Base-by-base conservation (phyloP, 2,888 invertebrate genomes). In the Notodonta dromedarius region DNA sequence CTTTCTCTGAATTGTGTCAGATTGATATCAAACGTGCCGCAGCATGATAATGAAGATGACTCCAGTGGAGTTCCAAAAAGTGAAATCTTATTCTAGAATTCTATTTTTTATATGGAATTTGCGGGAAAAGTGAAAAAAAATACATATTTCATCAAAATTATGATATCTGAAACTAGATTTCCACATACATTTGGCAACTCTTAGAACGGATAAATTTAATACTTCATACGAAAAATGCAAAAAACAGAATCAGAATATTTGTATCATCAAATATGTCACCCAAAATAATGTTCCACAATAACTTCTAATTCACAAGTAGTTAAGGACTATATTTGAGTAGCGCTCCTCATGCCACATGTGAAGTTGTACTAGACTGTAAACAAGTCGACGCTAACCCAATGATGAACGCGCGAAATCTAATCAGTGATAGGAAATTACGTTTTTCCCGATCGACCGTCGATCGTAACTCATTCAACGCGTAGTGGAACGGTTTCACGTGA, bases 41-140 rank as follows among this genome's bases (percentile, higher is more conserved):
- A 39, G 63, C 65, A 59, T 42, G 58, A 67, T 75, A 70, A 73
- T 68, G 65, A 60, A 66, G 58, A 51, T 0, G 57, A 32, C 61
- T 62, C 57, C 57, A 53, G 65, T 68, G 66, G 62, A 40, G 62
- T 63, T 53, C 50, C 44, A 46, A n/a, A 58, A 62, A 62, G n/a
- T 50, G 32, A 13, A 53, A 64, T 59, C 42, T 58, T 58, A 66
- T 60, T 58, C 58, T 65, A 60, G 57, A 58, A 52, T 32, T 9
- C 44, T 39, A 56, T 53, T 59, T 24, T 40, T 14, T 56, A n/a
- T 1, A 59, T 60, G n/a, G 2, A 59, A 58, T 61, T 60, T 70
- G 59, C 50, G 6, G 35, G 35, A 35, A 7, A 35, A 35, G 35
- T 35, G 24, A 1, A 24, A 24, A 24, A 2, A 24, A 24, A 24